Conservation (phyloP, 2,113 vertebrate genomes). For the Gasterosteus aculeatus region DNA sequence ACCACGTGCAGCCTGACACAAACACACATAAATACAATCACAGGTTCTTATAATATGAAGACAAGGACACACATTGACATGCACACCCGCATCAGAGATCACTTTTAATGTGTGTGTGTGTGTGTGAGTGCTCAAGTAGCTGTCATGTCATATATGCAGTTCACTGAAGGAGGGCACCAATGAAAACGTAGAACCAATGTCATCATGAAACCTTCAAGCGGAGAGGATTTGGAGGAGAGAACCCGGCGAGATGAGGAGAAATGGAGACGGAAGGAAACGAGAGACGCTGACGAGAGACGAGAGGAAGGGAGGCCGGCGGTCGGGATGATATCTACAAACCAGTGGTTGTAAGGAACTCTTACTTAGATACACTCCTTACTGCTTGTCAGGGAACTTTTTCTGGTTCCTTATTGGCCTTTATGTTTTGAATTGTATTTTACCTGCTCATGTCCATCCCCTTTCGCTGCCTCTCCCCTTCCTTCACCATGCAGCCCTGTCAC, state of each 20-base stretch:
- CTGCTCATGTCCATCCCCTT: conserved; percentile 13
- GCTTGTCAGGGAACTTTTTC: conserved; percentile 8
- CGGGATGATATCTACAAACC: conserved; percentile 54
- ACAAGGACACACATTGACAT: background rate
- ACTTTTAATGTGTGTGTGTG: conserved; percentile 22
- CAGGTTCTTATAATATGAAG: background rate
- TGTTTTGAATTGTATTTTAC: conserved; percentile 30
- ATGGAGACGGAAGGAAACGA: conserved; percentile 37
- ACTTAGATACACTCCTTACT: conserved; percentile 23
- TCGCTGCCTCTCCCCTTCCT: conserved; percentile 11
- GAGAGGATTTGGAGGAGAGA: conserved; percentile 17
- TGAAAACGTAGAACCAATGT: conserved; percentile 62
- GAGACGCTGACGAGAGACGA: conserved; percentile 35
- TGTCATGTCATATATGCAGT: conserved; percentile 58
- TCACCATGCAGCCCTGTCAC: conserved; percentile 37
- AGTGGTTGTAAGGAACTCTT: conserved; percentile 25
- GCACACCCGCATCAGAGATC: background rate
- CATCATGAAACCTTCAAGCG: conserved; percentile 57
- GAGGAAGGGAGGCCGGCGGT: conserved; percentile 42
- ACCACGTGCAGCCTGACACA: background rate
- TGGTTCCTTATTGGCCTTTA: background rate
- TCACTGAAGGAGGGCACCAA: conserved; percentile 43
- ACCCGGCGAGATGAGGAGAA: conserved; percentile 40
- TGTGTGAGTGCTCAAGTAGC: conserved; percentile 28
- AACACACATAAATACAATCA: conserved; percentile 12